phyloP scores from a whole-genome alignment of 2,797 vertebrate species.

The Galagoides demidoff region DNA sequence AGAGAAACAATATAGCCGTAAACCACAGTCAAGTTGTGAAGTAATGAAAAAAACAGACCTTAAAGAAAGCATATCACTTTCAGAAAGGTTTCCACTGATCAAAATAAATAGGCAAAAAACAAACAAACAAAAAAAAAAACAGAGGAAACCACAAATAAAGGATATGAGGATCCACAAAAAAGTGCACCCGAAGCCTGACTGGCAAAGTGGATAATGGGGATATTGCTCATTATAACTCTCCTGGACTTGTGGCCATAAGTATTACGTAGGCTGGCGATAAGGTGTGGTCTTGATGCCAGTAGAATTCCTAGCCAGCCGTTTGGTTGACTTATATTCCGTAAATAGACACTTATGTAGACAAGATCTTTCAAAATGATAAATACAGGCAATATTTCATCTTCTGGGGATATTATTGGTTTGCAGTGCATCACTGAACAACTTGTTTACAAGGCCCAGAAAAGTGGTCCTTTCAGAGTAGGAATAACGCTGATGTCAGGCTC shows the following conservation, averaged over 20 bases:
- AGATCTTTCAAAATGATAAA: constrained; percentile 37
- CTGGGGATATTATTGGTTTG: constrained; percentile 27
- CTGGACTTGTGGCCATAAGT: no score
- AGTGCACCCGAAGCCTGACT: not conserved
- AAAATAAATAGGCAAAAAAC: not conserved
- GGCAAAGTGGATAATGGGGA: not conserved
- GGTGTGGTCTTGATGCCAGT: not conserved
- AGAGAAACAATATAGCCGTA: constrained; percentile 23
- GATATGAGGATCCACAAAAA: not conserved
- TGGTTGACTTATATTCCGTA: not conserved
- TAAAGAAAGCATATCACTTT: constrained; percentile 57
- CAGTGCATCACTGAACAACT: not conserved
- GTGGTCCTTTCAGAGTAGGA: constrained; percentile 33
- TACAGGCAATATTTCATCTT: not conserved
- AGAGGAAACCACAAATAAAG: constrained; percentile 61
- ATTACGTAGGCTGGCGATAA: rapidly evolving
- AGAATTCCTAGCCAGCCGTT: not conserved
- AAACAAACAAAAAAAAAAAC: not conserved
- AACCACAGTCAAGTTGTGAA: constrained; percentile 40
- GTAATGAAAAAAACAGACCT: constrained; percentile 67
- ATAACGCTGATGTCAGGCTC: not conserved
- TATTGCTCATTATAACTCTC: not conserved
- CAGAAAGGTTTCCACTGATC: constrained; percentile 63
- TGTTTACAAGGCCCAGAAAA: constrained; percentile 50
- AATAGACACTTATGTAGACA: not conserved